Evolutionary conservation across 2,113 vertebrate species (phyloP).

Genomic region (Cricetomys ansorgei): DNA sequence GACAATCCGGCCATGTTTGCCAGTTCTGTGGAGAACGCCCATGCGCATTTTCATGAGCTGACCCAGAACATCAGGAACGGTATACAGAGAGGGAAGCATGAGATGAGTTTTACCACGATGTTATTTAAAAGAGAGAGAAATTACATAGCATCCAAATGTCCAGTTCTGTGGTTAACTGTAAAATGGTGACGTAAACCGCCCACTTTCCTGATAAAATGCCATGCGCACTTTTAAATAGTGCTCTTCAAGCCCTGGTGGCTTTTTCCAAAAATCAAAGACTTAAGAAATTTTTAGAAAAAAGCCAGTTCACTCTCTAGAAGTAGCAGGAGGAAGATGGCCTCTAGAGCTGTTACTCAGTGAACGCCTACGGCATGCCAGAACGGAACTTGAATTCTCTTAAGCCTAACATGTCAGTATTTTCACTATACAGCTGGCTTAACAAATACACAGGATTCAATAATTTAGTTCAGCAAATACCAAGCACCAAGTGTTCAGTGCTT

Average conservation of each 20-base stretch:
- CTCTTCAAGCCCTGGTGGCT: not conserved
- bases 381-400: conserved; percentile 12
- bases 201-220: conserved; percentile 36
- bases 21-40: not conserved
- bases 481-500: too few relatives aligned
- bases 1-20: not conserved
- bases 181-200: conserved; percentile 28
- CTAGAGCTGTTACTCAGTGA: not conserved
- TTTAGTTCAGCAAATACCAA: not conserved
- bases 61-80: not conserved
- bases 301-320: not conserved
- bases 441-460: not conserved
- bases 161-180: conserved; percentile 33
- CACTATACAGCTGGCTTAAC: not conserved
- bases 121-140: conserved; percentile 39
- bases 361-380: conserved; percentile 4
- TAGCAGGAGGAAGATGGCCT: not conserved
- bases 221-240: conserved; percentile 33
- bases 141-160: conserved; percentile 17
- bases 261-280: not conserved
- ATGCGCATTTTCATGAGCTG: not conserved
- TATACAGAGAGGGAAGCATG: not conserved
- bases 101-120: not conserved
- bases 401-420: not conserved
- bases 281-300: not conserved